These are phyloP conservation scores for Xenotilapia longispinis DNA, from an alignment of 2,113 vertebrate species.

Conservation along the genomic window DNA sequence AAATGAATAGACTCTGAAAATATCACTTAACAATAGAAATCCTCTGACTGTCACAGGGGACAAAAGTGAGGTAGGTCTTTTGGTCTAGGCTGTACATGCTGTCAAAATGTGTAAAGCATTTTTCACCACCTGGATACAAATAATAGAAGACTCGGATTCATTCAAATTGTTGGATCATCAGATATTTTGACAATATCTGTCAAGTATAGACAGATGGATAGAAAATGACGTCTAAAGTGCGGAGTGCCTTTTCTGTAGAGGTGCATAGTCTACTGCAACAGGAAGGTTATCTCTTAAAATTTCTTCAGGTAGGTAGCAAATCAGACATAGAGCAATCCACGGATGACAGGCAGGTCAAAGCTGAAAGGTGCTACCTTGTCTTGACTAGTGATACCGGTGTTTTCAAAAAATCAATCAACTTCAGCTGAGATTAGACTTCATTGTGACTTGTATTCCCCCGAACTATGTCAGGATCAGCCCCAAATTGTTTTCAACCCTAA, in stretches of 20 bases:
- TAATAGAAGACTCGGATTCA: not conserved
- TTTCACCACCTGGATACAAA: not conserved
- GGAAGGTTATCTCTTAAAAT: not conserved
- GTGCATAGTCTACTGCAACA: not conserved
- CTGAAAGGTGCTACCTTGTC: not conserved
- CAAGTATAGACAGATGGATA: not conserved
- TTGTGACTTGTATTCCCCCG: not conserved
- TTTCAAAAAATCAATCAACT: not conserved
- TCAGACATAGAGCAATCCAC: not conserved
- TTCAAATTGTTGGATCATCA: not conserved
- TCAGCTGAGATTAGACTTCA: not conserved
- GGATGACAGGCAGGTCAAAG: not conserved
- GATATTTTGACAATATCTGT: not conserved
- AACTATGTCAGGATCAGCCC: not conserved
- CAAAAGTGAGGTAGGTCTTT: not conserved
- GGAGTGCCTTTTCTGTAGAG: not conserved
- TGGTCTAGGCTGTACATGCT: not conserved
- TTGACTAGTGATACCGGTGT: not conserved
- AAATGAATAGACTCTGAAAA: not conserved
- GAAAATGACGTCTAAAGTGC: fast-evolving
- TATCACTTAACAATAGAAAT: not conserved
- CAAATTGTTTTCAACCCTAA: not conserved
- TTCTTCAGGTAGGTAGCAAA: not conserved
- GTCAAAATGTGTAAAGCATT: not conserved
- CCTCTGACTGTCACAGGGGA: not conserved